Evolutionary conservation across 1,140 invertebrate genomes (phyloP).

Genomic region (Neodiprion fabricii): DNA sequence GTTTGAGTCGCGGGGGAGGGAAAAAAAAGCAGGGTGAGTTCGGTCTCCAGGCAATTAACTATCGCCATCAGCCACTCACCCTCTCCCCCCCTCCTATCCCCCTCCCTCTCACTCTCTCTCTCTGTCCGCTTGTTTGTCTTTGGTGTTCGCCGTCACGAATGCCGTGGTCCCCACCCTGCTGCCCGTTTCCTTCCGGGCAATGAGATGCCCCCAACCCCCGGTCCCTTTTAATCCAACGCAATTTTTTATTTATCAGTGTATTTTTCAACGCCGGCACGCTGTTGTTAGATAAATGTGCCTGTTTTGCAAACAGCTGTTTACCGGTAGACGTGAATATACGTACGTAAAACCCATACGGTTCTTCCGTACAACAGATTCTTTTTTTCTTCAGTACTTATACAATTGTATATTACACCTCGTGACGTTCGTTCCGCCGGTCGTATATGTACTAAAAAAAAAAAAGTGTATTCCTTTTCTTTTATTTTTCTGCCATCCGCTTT

Average conservation of each 20-base stretch:
- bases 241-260: background rate
- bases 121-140: background rate
- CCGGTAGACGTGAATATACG: no score
- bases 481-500: no score
- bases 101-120: conserved; percentile 10
- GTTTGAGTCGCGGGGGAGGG: background rate
- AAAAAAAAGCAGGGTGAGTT: background rate
- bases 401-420: no score
- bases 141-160: background rate
- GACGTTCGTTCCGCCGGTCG: no score
- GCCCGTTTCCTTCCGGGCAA: background rate
- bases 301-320: no score
- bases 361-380: no score
- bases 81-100: conserved; percentile 20
- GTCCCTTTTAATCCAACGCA: background rate
- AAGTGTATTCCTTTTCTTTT: no score
- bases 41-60: background rate
- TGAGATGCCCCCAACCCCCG: background rate
- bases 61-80: conserved; percentile 13
- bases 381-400: no score
- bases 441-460: no score
- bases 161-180: background rate
- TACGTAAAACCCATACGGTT: no score
- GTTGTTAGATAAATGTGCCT: no score
- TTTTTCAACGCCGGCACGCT: background rate